phyloP scores from a whole-genome alignment of 2,797 vertebrate species.

The Xenentodon cancila region DNA sequence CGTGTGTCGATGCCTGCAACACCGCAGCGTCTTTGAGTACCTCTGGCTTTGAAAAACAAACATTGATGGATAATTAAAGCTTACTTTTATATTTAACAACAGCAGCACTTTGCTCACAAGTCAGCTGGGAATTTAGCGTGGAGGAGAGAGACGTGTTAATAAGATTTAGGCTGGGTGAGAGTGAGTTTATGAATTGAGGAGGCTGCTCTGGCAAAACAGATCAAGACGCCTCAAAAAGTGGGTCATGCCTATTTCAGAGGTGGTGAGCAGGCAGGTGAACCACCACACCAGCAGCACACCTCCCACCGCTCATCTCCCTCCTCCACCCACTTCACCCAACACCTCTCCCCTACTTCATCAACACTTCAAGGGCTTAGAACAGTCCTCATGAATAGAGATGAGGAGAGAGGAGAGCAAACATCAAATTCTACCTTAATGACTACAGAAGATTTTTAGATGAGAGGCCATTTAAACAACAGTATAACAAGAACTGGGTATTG shows the following conservation, averaged over 20 bases:
- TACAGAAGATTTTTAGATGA: constrained; percentile 43
- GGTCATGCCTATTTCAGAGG: constrained; percentile 63
- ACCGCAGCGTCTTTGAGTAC: constrained; percentile 3
- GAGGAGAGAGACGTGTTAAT: constrained; percentile 44
- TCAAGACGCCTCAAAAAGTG: constrained; percentile 47
- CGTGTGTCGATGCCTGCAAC: constrained; percentile 23
- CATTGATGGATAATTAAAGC: constrained; percentile 38
- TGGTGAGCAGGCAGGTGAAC: constrained; percentile 59
- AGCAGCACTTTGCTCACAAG: constrained; percentile 9
- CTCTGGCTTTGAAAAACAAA: constrained; percentile 23
- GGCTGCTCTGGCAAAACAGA: constrained; percentile 23
- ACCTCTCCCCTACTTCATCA: constrained; percentile 61
- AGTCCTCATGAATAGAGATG: constrained; percentile 72
- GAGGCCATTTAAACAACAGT: constrained; percentile 46
- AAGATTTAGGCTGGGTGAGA: constrained; percentile 29
- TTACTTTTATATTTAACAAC: constrained; percentile 37
- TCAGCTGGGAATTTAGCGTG: constrained; percentile 33
- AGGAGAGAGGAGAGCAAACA: constrained; percentile 56
- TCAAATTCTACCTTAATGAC: constrained; percentile 53
- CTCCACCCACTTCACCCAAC: constrained; percentile 33
- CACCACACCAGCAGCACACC: constrained; percentile 49
- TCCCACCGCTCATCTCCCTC: constrained; percentile 28
- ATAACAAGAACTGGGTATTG: constrained; percentile 17
- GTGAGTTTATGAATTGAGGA: not conserved
- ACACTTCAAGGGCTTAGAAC: constrained; percentile 76